phyloP scores from a whole-genome alignment of 2,113 vertebrate species.

The Istiophorus platypterus region DNA sequence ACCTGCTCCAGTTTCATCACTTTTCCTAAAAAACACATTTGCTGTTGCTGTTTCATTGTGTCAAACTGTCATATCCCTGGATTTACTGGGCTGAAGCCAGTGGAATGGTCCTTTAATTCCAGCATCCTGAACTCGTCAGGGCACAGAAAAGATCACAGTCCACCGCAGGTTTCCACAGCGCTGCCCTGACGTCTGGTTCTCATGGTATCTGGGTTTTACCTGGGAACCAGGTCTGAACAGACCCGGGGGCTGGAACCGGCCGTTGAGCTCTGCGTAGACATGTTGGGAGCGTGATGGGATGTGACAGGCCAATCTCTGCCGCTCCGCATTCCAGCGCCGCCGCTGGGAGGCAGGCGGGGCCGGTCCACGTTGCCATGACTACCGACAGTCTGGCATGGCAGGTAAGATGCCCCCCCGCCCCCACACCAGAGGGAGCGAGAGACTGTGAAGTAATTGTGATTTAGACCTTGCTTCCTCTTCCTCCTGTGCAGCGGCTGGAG shows the following conservation, averaged over 20 bases:
- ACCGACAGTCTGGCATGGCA: slow-evolving; percentile 58
- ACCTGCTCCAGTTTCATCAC: too few species aligned
- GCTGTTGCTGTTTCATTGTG: too few species aligned
- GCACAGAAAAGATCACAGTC: too few species aligned
- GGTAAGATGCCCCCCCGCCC: slow-evolving; percentile 30
- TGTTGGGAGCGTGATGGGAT: slow-evolving; percentile 41
- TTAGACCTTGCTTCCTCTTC: slow-evolving; percentile 3
- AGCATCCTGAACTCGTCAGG: too few species aligned
- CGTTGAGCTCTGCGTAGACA: not conserved
- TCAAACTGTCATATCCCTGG: too few species aligned
- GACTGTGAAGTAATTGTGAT: slow-evolving; percentile 56
- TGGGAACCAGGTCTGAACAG: not conserved
- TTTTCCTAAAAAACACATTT: too few species aligned
- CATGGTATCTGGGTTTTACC: not conserved
- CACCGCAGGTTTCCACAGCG: too few species aligned
- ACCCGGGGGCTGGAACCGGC: not conserved
- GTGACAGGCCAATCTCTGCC: slow-evolving; percentile 60
- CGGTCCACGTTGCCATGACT: slow-evolving; percentile 68
- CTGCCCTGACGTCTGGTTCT: too few species aligned
- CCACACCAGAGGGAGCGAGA: slow-evolving; percentile 5
- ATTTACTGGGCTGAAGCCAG: too few species aligned
- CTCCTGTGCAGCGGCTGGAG: slow-evolving; percentile 36
- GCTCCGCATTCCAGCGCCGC: slow-evolving; percentile 21
- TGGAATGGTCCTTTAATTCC: too few species aligned
- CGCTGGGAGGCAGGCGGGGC: slow-evolving; percentile 28